A percentile compares a stretch with the other conserved stretches of the same genome.
Conservation (phyloP, 2,888 invertebrate genomes). For the Junonia oenone region DNA sequence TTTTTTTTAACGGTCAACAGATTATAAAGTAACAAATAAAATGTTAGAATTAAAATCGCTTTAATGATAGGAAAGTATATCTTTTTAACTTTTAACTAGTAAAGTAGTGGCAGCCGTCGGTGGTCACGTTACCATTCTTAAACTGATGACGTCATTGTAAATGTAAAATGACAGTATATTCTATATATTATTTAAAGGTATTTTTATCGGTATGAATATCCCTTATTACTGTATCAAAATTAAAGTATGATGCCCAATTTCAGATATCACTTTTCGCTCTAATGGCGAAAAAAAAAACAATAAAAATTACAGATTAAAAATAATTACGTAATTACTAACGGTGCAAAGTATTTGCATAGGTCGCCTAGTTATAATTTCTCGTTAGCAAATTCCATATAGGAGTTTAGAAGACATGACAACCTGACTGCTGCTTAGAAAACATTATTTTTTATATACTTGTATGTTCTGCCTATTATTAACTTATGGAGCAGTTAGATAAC, state of each 20-base stretch:
- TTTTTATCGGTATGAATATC: too few relatives aligned
- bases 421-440: slow-evolving; percentile 50
- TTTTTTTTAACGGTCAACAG: background rate
- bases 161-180: too few relatives aligned
- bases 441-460: slow-evolving; percentile 10
- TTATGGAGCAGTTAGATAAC: slow-evolving; percentile 21
- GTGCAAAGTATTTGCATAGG: too few relatives aligned
- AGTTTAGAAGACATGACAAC: slow-evolving; percentile 46
- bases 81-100: slow-evolving; percentile 21
- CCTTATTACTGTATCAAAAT: too few relatives aligned
- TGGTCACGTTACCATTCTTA: slow-evolving; percentile 72
- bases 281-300: too few relatives aligned
- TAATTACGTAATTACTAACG: too few relatives aligned
- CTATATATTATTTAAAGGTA: too few relatives aligned
- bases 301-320: too few relatives aligned
- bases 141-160: slow-evolving; percentile 30
- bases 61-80: slow-evolving; percentile 5
- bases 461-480: slow-evolving; percentile 15
- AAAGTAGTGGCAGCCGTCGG: slow-evolving; percentile 68
- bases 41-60: background rate
- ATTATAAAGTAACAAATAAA: background rate
- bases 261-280: too few relatives aligned
- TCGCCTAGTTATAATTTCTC: too few relatives aligned
- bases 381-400: slow-evolving; percentile 13
- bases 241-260: too few relatives aligned